Evolutionary conservation across 2,888 invertebrate species (phyloP), one percentile per base, ranked within the genome.

Genomic region (Cheilosia vulpina): DNA sequence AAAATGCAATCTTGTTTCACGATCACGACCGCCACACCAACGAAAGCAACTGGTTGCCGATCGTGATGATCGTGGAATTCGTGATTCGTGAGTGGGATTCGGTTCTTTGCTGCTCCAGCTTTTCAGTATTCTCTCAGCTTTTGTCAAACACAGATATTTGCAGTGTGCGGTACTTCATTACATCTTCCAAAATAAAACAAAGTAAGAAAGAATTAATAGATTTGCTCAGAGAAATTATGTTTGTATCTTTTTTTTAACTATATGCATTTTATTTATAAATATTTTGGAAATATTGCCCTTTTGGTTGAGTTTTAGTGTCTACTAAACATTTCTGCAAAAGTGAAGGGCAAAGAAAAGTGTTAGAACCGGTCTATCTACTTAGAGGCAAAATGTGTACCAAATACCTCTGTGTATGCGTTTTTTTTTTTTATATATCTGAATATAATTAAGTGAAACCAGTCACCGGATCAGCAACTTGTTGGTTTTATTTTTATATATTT

Each of bases 401-500:
- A 52, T 13, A 38, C 21, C 43, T 38, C 38, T 38, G 13, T 38
- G 4, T 4, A 31, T 31, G 31, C 9, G 31, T 15, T 11, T 19
- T 57, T 38, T 13, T 38, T 24, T 50, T 15, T 66, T 9, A n/a
- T n/a, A n/a, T 31, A n/a, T 43, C 7, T 69, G 55, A 45, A 77
- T 77, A 38, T 15, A 66, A 21, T 45, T 41, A 52, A 57, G n/a
- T 19, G 15, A 65, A 80, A 80, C 80, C 19, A 57, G 68, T 80
- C 68, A 81, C 24, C n/a, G n/a, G 62, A 76, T 3, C 4, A 4
- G 4, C 38, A 13, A 38, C 13, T 38, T 38, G 13, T 38, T 38
- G 13, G 38, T 38, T 38, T 1, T 13, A 38, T 13, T 2, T 38
- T 31, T 31, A 9, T 31, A 31, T 2, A 2, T 31, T 1, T 31